Evolutionary conservation across 2,797 vertebrate species (phyloP).

Genomic region (Channa striata): DNA sequence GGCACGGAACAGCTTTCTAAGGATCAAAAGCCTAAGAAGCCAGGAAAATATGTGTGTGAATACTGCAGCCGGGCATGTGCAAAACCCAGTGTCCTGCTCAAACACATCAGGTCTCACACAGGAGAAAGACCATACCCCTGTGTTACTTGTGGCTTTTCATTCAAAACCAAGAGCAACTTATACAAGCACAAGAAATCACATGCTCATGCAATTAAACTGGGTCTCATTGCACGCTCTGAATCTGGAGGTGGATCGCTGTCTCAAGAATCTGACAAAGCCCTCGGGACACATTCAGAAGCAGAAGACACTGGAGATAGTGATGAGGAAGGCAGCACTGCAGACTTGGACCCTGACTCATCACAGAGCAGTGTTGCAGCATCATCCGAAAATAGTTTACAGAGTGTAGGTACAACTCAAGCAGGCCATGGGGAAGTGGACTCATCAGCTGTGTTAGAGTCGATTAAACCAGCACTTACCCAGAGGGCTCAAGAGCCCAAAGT

Average conservation of each 20-base stretch:
- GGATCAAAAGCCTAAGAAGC: constrained; percentile 97
- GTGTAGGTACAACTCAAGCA: constrained; percentile 75
- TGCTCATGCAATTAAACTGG: constrained; percentile 96
- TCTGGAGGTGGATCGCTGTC: constrained; percentile 89
- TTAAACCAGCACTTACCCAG: constrained; percentile 80
- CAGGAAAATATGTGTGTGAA: constrained; percentile 97
- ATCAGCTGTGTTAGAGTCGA: constrained; percentile 58
- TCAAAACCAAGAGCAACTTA: constrained; percentile 99
- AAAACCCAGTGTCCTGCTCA: constrained; percentile 97
- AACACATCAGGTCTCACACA: constrained; percentile 98
- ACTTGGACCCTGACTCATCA: constrained; percentile 87
- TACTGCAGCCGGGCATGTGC: constrained; percentile 96
- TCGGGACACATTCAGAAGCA: constrained; percentile 91
- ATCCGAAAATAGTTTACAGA: constrained; percentile 85
- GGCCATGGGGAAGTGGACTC: constrained; percentile 80
- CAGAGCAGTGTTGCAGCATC: constrained; percentile 84
- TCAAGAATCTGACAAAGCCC: constrained; percentile 94
- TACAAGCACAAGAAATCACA: constrained; percentile 99
- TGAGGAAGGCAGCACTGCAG: constrained; percentile 90
- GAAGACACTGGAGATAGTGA: constrained; percentile 97
- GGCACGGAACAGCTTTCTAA: constrained; percentile 91
- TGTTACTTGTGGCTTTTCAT: constrained; percentile 97
- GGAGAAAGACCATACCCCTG: constrained; percentile 98
- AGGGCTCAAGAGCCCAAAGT: constrained; percentile 85
- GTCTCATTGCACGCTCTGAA: constrained; percentile 91